phyloP scores from a whole-genome alignment of 2,888 invertebrate species.

The Leptopilina syphax region DNA sequence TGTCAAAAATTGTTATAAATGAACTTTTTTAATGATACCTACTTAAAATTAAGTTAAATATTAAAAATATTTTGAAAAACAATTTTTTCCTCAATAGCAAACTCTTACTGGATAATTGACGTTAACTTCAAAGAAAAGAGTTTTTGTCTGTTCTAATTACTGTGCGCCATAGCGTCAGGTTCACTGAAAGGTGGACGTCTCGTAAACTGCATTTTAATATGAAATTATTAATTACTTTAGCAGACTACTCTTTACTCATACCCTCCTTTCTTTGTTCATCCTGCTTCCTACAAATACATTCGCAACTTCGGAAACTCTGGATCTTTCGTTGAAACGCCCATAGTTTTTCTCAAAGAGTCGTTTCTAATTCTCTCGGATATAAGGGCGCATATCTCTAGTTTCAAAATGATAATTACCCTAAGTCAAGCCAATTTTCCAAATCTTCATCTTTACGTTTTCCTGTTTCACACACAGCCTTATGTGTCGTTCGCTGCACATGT shows the following conservation, averaged over 20 bases:
- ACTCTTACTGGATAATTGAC: not conserved
- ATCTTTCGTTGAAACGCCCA: constrained; percentile 26
- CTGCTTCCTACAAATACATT: constrained; percentile 33
- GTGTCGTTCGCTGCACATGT: not conserved
- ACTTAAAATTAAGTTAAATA: not conserved
- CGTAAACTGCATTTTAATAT: constrained; percentile 38
- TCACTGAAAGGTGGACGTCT: constrained; percentile 7
- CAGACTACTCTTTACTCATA: constrained; percentile 13
- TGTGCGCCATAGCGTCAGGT: constrained; percentile 1
- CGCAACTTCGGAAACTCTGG: constrained; percentile 25
- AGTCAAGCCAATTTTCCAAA: constrained; percentile 16
- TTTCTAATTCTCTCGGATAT: not conserved
- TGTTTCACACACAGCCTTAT: not conserved
- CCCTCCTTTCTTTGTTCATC: constrained; percentile 21
- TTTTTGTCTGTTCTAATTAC: constrained; percentile 36
- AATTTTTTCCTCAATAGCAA: not conserved
- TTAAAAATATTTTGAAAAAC: not conserved
- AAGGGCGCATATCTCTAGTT: constrained; percentile 36
- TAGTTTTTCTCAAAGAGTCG: constrained; percentile 33
- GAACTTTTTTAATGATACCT: not conserved
- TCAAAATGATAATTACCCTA: constrained; percentile 18
- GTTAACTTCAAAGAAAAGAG: constrained; percentile 19
- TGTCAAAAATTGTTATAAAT: not conserved
- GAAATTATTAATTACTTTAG: constrained; percentile 38
- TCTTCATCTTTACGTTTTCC: constrained; percentile 8